Evolutionary conservation across 2,113 vertebrate genomes (phyloP), one percentile per base, ranked within the genome.

Genomic region (Nibea coibor): DNA sequence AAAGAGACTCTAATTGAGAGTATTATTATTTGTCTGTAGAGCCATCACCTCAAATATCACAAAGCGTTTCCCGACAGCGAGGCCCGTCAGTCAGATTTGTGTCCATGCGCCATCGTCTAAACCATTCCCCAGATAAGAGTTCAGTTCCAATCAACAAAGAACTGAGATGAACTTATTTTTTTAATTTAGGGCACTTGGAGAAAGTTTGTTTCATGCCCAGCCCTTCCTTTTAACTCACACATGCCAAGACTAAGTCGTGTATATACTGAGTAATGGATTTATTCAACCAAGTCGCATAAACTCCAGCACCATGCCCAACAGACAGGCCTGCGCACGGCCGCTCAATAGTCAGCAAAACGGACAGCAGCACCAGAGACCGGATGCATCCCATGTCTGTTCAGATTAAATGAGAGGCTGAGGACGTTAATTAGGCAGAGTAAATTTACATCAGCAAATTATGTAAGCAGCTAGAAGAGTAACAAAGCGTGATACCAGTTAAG

Each of bases 401-500:
- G 74, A 95, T 96, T 93, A 95, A 87, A 92, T 79, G 89, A 93
- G 88, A 78, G 92, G 86, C 85, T 94, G 93, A 93, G 92, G 81
- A 93, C 88, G 92, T 91, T 96, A 95, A 96, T 95, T 95, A 95
- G 94, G 88, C 88, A 84, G 91, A 86, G 94, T 92, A 92, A 94
- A 95, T 94, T 93, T 95, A 94, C 92, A 93, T 94, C 87, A 87
- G 92, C 84, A 87, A 91, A 94, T 95, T 94, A 94, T 93, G 93
- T 93, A 95, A 95, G 91, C 88, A 92, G 90, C 92, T 87, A 85
- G 80, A 90, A 89, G 93, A 89, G 89, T 91, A 94, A 93, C 92
- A 94, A 93, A 94, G 93, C 93, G 92, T 93, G 93, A 91, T 94
- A 95, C 93, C 94, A 93, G 95, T 92, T 93, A 93, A 94, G 92